Evolutionary conservation across 1,140 invertebrate species (phyloP).

Genomic region (Tetraneura akinire): DNA sequence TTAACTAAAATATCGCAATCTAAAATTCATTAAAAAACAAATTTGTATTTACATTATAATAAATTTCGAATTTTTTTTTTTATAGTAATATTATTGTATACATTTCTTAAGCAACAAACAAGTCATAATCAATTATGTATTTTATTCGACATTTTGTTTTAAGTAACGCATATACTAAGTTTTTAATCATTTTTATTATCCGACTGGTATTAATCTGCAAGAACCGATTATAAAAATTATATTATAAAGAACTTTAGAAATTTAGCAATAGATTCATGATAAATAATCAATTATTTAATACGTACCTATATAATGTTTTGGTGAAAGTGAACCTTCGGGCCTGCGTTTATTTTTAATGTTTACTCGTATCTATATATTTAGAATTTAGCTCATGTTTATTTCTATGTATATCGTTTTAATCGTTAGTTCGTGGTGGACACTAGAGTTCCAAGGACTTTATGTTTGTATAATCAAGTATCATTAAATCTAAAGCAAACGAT

Average conservation of each 20-base stretch:
- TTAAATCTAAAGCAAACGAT: background rate
- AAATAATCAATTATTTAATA: slow-evolving; percentile 25
- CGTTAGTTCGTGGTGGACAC: background rate
- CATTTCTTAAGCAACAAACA: no score
- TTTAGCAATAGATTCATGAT: slow-evolving; percentile 36
- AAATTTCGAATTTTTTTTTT: background rate
- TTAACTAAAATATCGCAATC: no score
- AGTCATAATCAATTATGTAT: no score
- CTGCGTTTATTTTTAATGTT: slow-evolving; percentile 2
- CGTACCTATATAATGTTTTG: slow-evolving; percentile 29
- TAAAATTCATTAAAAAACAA: no score
- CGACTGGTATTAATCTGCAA: background rate
- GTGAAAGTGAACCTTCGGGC: slow-evolving; percentile 44
- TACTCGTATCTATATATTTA: no score
- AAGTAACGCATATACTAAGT: no score
- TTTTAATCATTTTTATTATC: background rate
- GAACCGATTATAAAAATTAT: background rate
- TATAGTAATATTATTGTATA: no score
- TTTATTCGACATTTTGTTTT: no score
- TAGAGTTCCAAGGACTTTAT: slow-evolving; percentile 19
- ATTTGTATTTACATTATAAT: background rate
- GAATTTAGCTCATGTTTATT: background rate
- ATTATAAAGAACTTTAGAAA: background rate
- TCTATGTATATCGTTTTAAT: background rate
- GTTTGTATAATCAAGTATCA: slow-evolving; percentile 5